A percentile compares a stretch with the other conserved stretches of the same genome.
phyloP scores from a whole-genome alignment of 1,140 invertebrate genomes.

The Rhynchophorus ferrugineus region DNA sequence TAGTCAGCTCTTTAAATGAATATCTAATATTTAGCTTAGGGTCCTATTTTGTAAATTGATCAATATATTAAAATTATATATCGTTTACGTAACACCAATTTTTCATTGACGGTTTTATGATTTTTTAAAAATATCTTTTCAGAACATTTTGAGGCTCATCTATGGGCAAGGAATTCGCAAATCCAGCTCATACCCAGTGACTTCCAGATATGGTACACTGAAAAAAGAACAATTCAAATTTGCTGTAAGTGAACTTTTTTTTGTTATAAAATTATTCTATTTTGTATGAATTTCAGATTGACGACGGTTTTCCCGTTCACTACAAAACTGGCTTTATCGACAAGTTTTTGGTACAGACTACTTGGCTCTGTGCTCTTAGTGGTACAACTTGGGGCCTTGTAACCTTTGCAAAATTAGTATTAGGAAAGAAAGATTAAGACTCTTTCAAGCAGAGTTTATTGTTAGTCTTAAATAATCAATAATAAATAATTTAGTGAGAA shows the following conservation, averaged over 20 bases:
- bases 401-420: neutral
- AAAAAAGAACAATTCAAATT: neutral
- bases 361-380: neutral
- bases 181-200: neutral
- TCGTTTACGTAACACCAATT: neutral
- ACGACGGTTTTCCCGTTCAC: slow-evolving; percentile 6
- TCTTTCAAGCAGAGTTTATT: neutral
- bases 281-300: neutral
- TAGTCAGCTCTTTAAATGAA: neutral
- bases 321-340: slow-evolving; percentile 4
- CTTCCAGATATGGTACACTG: neutral
- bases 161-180: neutral
- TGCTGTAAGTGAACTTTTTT: neutral
- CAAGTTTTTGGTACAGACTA: slow-evolving; percentile 1
- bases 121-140: neutral
- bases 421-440: neutral
- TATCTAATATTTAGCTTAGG: neutral
- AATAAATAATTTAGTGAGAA: neutral
- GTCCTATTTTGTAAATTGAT: neutral
- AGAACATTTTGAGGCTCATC: neutral
- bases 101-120: neutral
- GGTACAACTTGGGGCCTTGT: neutral
- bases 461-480: neutral
- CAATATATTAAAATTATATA: neutral
- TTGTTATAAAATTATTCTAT: neutral